phyloP scores from a whole-genome alignment of 2,888 invertebrate genomes.

The Octodonta nipae region DNA sequence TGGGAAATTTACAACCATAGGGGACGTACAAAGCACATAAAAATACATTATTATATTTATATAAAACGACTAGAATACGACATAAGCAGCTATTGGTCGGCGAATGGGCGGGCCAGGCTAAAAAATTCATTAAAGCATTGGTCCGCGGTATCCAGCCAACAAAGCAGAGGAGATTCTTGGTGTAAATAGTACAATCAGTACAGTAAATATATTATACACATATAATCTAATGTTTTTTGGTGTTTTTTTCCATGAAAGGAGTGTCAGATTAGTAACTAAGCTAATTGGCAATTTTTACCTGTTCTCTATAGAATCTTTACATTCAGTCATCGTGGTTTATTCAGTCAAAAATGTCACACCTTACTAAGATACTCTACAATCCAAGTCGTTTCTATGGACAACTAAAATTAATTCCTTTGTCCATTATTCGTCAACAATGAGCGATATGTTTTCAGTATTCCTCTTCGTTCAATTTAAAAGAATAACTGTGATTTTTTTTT shows the following conservation, averaged over 20 bases:
- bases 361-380: too few relatives aligned
- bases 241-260: constrained; percentile 25
- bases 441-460: too few relatives aligned
- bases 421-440: too few relatives aligned
- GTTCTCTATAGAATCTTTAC: too few relatives aligned
- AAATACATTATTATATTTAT: constrained; percentile 33
- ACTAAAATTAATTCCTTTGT: too few relatives aligned
- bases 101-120: constrained; percentile 28
- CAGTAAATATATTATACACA: too few relatives aligned
- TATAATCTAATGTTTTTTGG: constrained; percentile 23
- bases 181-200: constrained; percentile 33
- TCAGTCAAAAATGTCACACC: too few relatives aligned
- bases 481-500: too few relatives aligned
- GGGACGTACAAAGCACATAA: constrained; percentile 36
- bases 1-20: constrained; percentile 22
- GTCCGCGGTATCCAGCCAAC: constrained; percentile 37
- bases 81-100: constrained; percentile 33
- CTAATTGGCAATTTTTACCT: constrained; percentile 14
- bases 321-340: too few relatives aligned
- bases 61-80: constrained; percentile 36
- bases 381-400: too few relatives aligned
- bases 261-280: constrained; percentile 19
- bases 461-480: too few relatives aligned
- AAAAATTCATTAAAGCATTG: constrained; percentile 19
- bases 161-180: constrained; percentile 31